Conservation (phyloP, 2,888 invertebrate species). For the Neuroscelio doddi region DNA sequence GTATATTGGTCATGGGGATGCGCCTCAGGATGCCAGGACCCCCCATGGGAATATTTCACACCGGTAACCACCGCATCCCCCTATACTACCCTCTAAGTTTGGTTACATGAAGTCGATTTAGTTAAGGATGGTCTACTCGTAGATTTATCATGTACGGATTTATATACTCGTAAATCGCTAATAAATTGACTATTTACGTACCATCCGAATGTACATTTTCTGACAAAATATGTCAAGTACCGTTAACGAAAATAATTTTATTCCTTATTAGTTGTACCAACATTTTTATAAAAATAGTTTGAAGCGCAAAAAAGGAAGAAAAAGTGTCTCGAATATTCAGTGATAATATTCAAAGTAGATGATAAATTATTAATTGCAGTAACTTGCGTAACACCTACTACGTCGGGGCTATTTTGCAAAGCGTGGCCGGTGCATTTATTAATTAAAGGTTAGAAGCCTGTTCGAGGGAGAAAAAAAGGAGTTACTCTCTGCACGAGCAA, state of each 20-base stretch:
- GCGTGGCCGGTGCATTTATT: conserved; percentile 61
- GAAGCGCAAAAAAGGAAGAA: background rate
- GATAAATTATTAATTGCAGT: conserved; percentile 11
- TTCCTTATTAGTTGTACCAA: too few species aligned
- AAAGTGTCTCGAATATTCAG: too few species aligned
- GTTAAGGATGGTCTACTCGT: conserved; percentile 69
- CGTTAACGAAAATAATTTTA: too few species aligned
- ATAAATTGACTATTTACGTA: conserved; percentile 20
- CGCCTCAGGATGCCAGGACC: conserved; percentile 50
- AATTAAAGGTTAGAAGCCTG: conserved; percentile 61
- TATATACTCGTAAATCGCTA: conserved; percentile 34
- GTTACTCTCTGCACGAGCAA: conserved; percentile 18
- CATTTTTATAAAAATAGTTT: too few species aligned
- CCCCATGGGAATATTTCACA: conserved; percentile 73
- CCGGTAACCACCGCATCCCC: conserved; percentile 70
- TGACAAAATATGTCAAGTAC: too few species aligned
- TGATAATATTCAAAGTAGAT: too few species aligned
- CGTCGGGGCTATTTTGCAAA: conserved; percentile 48
- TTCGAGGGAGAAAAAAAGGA: conserved; percentile 43
- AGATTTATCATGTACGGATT: conserved; percentile 65
- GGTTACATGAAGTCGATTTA: conserved; percentile 69
- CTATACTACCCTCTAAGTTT: conserved; percentile 58
- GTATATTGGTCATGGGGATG: conserved; percentile 28
- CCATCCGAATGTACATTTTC: background rate
- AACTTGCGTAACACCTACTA: conserved; percentile 49